Evolutionary conservation across 2,888 invertebrate genomes (phyloP).

Genomic region (Therioaphis trifolii): DNA sequence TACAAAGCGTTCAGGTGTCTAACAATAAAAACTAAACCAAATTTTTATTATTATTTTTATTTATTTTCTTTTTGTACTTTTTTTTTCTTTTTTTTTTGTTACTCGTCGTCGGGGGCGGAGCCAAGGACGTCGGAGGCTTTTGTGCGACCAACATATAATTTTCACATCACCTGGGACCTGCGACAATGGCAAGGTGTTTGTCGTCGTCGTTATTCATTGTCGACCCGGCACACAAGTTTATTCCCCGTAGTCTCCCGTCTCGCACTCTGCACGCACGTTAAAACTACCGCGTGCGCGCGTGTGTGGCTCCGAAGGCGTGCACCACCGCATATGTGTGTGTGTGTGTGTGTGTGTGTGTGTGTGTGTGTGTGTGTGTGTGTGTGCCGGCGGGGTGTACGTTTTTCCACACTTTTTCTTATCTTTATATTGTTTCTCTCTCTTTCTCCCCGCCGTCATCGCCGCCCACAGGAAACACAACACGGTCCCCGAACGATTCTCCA

Average conservation of each 20-base stretch:
- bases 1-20: conserved; percentile 49
- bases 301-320: not conserved
- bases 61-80: not conserved
- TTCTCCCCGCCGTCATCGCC: not conserved
- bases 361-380: not conserved
- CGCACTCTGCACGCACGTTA: too few relatives aligned
- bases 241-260: too few relatives aligned
- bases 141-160: conserved; percentile 45
- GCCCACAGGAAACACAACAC: conserved; percentile 38
- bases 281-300: not conserved
- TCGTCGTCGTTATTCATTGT: conserved; percentile 38
- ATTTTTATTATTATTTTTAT: not conserved
- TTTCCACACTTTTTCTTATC: not conserved
- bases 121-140: conserved; percentile 40
- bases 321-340: not conserved
- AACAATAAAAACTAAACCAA: conserved; percentile 42
- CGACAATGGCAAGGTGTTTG: conserved; percentile 56
- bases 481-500: not conserved
- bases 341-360: too few relatives aligned
- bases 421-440: not conserved
- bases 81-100: not conserved
- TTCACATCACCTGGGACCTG: conserved; percentile 41
- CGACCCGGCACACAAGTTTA: not conserved
- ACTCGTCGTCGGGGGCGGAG: conserved; percentile 37
- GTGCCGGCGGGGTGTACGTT: conserved; percentile 6